Evolutionary conservation across 2,113 vertebrate genomes (phyloP).

Genomic region (Chionodraco myersi): DNA sequence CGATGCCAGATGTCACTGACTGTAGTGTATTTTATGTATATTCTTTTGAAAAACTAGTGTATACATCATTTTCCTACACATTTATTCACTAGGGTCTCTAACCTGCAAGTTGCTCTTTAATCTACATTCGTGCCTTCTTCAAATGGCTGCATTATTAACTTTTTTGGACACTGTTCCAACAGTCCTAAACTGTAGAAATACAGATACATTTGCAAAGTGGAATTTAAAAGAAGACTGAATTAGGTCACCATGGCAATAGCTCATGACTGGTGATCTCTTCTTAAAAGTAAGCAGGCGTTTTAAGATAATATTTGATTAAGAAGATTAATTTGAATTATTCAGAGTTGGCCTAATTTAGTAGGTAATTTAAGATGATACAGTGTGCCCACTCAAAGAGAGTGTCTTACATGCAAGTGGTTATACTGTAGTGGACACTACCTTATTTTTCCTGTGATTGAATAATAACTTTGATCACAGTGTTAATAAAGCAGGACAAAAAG

Average conservation of each 20-base stretch:
- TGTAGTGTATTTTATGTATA: too few relatives aligned
- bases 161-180: neutral
- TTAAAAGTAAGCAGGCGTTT: conserved; percentile 65
- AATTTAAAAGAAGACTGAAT: conserved; percentile 54
- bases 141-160: neutral
- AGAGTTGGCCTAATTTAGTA: conserved; percentile 59
- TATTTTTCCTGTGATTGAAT: neutral
- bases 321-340: conserved; percentile 71
- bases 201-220: conserved; percentile 43
- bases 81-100: too few relatives aligned
- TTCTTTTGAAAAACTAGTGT: too few relatives aligned
- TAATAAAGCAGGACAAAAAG: neutral
- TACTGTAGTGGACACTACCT: neutral
- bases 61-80: too few relatives aligned
- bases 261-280: conserved; percentile 50
- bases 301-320: conserved; percentile 67
- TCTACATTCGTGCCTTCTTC: neutral
- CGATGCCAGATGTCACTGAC: too few relatives aligned
- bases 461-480: neutral
- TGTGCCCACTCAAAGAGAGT: neutral
- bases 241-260: conserved; percentile 68
- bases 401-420: neutral
- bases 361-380: conserved; percentile 22
- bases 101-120: neutral
- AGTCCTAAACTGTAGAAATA: neutral